Conservation (phyloP, 2,888 invertebrate genomes). For the Cataglyphis livida region DNA sequence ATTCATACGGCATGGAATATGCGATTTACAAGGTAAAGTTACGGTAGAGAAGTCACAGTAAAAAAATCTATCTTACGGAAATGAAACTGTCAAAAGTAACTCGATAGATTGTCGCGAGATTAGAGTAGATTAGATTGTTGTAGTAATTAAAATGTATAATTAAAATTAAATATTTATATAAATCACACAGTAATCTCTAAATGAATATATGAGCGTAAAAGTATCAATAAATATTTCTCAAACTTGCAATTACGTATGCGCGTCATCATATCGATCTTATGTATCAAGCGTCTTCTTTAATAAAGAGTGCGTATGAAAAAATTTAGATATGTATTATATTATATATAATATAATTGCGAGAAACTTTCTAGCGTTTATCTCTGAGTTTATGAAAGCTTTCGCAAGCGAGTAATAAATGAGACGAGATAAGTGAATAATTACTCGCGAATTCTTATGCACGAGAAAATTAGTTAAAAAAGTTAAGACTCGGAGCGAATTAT, state of each 20-base stretch:
- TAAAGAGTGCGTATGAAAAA: neutral
- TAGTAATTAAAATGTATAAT: conserved; percentile 20
- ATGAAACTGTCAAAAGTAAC: neutral
- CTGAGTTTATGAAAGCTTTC: neutral
- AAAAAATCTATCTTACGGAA: neutral
- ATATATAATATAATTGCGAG: neutral
- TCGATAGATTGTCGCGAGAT: neutral
- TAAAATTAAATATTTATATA: neutral
- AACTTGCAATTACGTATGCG: neutral
- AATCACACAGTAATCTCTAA: neutral
- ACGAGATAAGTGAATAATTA: neutral
- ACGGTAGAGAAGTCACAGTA: neutral
- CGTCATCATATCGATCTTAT: neutral
- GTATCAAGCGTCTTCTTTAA: neutral
- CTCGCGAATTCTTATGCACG: neutral
- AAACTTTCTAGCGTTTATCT: neutral
- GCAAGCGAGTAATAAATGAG: neutral
- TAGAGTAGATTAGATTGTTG: neutral
- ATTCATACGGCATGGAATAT: neutral
- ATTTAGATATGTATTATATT: neutral
- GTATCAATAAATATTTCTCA: conserved; percentile 6
- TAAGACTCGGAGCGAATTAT: neutral
- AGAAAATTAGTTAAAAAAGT: conserved; percentile 12
- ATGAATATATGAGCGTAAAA: neutral
- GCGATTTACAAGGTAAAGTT: neutral